phyloP scores from a whole-genome alignment of 2,888 invertebrate genomes.

The Oligia strigilis region DNA sequence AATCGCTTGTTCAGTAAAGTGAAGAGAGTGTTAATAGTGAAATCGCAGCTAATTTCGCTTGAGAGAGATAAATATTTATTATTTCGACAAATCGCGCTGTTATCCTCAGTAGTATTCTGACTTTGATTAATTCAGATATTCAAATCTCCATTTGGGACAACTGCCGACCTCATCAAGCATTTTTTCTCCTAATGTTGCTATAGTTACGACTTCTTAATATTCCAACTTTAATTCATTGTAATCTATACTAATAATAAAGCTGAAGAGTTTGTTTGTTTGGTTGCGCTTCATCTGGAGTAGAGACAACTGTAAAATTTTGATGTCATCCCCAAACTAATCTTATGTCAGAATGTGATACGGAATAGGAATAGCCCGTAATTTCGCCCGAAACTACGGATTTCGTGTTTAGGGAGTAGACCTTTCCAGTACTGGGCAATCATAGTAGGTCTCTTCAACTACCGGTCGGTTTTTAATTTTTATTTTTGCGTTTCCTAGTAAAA shows the following conservation, averaged over 20 bases:
- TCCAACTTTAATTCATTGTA: not conserved
- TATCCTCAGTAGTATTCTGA: conserved; percentile 74
- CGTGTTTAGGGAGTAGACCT: too few relatives aligned
- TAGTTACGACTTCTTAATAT: conserved; percentile 7
- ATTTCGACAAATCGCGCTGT: conserved; percentile 74
- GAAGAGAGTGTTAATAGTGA: conserved; percentile 71
- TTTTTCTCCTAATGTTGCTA: conserved; percentile 53
- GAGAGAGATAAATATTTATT: conserved; percentile 77
- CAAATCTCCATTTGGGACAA: conserved; percentile 73
- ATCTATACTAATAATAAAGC: not conserved
- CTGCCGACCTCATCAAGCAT: conserved; percentile 49
- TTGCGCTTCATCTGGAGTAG: not conserved
- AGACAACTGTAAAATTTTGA: too few relatives aligned
- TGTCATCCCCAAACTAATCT: too few relatives aligned
- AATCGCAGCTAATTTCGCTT: conserved; percentile 79
- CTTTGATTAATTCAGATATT: conserved; percentile 84
- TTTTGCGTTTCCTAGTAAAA: not conserved
- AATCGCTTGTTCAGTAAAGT: conserved; percentile 74
- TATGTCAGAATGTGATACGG: too few relatives aligned
- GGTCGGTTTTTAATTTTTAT: not conserved
- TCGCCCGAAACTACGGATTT: too few relatives aligned
- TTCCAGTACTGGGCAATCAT: too few relatives aligned
- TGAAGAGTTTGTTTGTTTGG: not conserved
- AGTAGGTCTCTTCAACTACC: not conserved
- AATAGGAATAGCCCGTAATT: too few relatives aligned